These are phyloP conservation scores for Notiomystis cincta DNA, from an alignment of 2,113 vertebrate species.

Conservation along the genomic window DNA sequence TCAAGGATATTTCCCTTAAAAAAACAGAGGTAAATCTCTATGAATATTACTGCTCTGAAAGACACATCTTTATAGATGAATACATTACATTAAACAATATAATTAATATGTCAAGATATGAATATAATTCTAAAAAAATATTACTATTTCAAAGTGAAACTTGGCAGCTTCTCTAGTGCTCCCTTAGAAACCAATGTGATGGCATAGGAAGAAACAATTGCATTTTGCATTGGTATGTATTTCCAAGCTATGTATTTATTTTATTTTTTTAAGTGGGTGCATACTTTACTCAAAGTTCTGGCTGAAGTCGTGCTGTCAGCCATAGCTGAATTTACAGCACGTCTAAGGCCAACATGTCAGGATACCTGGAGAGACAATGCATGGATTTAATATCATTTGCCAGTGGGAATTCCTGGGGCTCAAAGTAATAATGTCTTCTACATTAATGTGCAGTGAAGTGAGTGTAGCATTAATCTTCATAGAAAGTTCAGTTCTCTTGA, in stretches of 20 bases:
- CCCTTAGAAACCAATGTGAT: not conserved
- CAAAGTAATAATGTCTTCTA: conserved; percentile 46
- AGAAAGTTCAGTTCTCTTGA: conserved; percentile 46
- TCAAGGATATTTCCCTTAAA: not conserved
- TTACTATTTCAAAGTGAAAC: conserved; percentile 9
- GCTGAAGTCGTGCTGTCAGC: not conserved
- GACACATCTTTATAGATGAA: not conserved
- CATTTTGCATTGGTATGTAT: not conserved
- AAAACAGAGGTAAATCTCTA: not conserved
- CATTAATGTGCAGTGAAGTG: conserved; percentile 56
- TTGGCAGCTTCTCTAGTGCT: not conserved
- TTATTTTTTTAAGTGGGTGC: not conserved
- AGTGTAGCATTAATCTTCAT: conserved; percentile 59
- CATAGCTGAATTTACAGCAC: not conserved
- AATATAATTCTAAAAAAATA: not conserved
- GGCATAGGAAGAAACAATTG: not conserved
- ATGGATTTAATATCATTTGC: conserved; percentile 41
- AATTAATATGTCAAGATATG: not conserved
- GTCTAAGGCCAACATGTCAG: not conserved
- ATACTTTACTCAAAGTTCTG: not conserved
- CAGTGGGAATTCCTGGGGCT: conserved; percentile 46
- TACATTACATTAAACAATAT: not conserved
- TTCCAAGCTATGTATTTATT: not conserved
- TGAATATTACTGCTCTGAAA: not conserved
- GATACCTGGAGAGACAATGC: not conserved